phyloP scores from a whole-genome alignment of 2,888 invertebrate genomes.

The Pollenia griseotomentosa region DNA sequence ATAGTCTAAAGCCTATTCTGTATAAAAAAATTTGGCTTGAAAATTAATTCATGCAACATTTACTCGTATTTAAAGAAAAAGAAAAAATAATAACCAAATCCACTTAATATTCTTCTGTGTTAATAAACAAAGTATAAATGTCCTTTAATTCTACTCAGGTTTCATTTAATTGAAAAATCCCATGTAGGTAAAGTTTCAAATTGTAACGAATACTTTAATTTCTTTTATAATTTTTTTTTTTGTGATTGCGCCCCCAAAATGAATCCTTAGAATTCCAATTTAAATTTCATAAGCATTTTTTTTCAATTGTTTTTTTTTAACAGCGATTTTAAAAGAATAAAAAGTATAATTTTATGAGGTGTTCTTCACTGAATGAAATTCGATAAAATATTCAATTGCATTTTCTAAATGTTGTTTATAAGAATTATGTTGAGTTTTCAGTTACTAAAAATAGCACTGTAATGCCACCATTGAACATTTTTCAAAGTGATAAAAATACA shows the following conservation, averaged over 20 bases:
- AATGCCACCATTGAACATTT: constrained; percentile 25
- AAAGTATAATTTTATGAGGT: constrained; percentile 24
- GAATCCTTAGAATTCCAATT: constrained; percentile 56
- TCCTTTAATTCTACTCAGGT: neutral
- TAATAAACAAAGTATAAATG: too few species aligned
- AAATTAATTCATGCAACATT: too few species aligned
- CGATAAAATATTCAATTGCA: constrained; percentile 3
- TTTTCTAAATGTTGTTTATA: neutral
- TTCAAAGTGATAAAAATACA: constrained; percentile 1
- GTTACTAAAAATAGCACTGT: constrained; percentile 27
- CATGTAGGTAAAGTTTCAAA: constrained; percentile 51
- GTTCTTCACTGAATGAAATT: constrained; percentile 10
- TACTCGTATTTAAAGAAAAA: too few species aligned
- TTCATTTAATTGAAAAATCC: constrained; percentile 56
- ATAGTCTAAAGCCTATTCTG: too few species aligned
- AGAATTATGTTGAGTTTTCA: neutral
- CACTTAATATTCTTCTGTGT: too few species aligned
- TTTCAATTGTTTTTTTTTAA: constrained; percentile 11
- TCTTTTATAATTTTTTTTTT: constrained; percentile 19
- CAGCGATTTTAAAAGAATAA: neutral
- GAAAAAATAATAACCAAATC: too few species aligned
- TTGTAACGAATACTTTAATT: constrained; percentile 59
- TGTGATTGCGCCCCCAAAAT: constrained; percentile 7
- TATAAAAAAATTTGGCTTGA: too few species aligned
- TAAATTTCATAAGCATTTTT: neutral